Evolutionary conservation across 2,888 invertebrate genomes (phyloP).

Genomic region (Eudasyphora cyanicolor): DNA sequence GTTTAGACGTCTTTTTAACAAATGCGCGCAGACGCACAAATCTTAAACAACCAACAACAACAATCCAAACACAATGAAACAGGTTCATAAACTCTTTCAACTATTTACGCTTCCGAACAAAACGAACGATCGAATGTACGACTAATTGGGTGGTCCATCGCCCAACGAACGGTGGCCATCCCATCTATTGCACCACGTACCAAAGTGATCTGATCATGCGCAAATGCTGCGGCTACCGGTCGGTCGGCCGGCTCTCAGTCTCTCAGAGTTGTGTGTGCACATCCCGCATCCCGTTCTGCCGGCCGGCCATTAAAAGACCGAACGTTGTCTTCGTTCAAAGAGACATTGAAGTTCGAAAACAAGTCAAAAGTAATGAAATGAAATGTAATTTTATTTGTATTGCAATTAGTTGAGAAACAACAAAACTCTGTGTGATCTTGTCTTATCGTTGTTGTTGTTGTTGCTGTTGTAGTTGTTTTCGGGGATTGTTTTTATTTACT

Average conservation of each 20-base stretch:
- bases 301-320: conserved; percentile 23
- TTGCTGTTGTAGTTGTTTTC: conserved; percentile 21
- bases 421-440: conserved; percentile 12
- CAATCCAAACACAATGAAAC: conserved; percentile 41
- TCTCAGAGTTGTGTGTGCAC: background rate
- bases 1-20: conserved; percentile 6
- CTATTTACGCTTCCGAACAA: conserved; percentile 44
- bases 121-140: no score
- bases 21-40: background rate
- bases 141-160: conserved; percentile 58
- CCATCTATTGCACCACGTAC: conserved; percentile 30
- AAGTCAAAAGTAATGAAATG: conserved; percentile 11
- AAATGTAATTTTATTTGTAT: conserved; percentile 49
- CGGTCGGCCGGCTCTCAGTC: background rate
- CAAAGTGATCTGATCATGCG: conserved; percentile 28
- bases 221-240: conserved; percentile 18
- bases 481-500: conserved; percentile 50
- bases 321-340: conserved; percentile 3
- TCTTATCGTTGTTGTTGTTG: conserved; percentile 1
- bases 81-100: conserved; percentile 53
- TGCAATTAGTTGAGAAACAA: conserved; percentile 52
- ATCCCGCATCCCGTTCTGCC: background rate
- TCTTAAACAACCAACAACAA: background rate
- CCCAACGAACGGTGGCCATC: conserved; percentile 8
- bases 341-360: conserved; percentile 2